These are phyloP conservation scores for Heliconius cydno DNA, from an alignment of 2,888 invertebrate species.

Conservation along the genomic window DNA sequence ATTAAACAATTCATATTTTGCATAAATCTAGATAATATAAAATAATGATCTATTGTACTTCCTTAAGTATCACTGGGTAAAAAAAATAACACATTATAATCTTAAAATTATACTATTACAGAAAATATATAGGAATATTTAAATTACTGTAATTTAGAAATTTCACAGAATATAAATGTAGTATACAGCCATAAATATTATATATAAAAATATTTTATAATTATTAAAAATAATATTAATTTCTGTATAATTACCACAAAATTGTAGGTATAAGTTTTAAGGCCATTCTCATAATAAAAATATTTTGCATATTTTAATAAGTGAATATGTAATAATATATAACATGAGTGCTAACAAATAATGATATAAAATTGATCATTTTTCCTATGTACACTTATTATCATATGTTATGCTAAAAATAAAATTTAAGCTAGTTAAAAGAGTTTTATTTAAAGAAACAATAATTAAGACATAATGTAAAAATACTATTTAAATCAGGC, in stretches of 20 bases:
- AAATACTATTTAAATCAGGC: not conserved
- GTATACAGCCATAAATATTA: not conserved
- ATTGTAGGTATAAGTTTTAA: not conserved
- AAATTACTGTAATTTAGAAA: not conserved
- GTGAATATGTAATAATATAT: constrained; percentile 8
- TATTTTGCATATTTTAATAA: not conserved
- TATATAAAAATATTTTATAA: not conserved
- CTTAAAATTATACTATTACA: not conserved
- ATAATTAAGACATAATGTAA: not conserved
- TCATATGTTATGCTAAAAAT: not conserved
- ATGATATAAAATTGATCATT: not conserved
- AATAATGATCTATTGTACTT: not conserved
- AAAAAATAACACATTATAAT: not conserved
- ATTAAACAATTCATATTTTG: not conserved
- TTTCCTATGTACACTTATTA: not conserved
- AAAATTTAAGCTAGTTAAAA: constrained; percentile 4
- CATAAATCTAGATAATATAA: constrained; percentile 7
- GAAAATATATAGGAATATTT: not conserved
- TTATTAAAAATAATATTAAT: not conserved
- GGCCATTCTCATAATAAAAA: not conserved
- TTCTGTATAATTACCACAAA: not conserved
- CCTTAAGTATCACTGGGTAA: not conserved
- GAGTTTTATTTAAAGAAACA: constrained; percentile 8
- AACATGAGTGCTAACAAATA: constrained; percentile 1
- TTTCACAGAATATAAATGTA: not conserved